Evolutionary conservation across 2,888 invertebrate species (phyloP).

Genomic region (Leptothorax acervorum): DNA sequence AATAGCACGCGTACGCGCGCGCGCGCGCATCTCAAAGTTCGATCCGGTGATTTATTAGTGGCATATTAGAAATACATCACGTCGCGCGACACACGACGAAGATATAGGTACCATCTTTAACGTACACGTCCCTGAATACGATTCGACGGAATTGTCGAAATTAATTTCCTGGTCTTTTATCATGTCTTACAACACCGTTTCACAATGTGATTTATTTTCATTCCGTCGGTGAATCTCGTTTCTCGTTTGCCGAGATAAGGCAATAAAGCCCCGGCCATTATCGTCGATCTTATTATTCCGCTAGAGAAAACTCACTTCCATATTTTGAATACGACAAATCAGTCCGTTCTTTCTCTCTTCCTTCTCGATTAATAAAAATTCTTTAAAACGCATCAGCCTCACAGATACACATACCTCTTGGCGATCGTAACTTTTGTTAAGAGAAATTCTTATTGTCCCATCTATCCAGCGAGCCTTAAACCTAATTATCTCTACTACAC

Average conservation of each 20-base stretch:
- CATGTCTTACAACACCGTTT: slow-evolving; percentile 31
- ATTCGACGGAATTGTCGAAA: slow-evolving; percentile 37
- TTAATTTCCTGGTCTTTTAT: slow-evolving; percentile 45
- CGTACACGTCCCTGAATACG: background rate
- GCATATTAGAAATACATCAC: slow-evolving; percentile 36
- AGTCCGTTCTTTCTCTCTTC: background rate
- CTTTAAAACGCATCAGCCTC: slow-evolving; percentile 11
- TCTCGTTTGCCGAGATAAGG: slow-evolving; percentile 46
- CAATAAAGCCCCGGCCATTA: slow-evolving; percentile 45
- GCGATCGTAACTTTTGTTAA: slow-evolving; percentile 5
- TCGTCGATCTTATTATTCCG: slow-evolving; percentile 55
- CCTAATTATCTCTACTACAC: background rate
- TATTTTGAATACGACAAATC: slow-evolving; percentile 44
- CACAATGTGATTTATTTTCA: slow-evolving; percentile 49
- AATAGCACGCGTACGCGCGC: background rate
- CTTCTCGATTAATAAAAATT: slow-evolving; percentile 21
- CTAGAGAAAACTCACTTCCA: slow-evolving; percentile 19
- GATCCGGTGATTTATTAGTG: slow-evolving; percentile 37
- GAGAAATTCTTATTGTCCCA: slow-evolving; percentile 19
- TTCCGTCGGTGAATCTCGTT: slow-evolving; percentile 41
- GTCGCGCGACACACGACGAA: background rate
- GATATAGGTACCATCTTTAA: slow-evolving; percentile 16
- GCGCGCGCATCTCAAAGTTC: slow-evolving; percentile 16
- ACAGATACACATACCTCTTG: background rate
- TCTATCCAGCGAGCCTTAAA: slow-evolving; percentile 16